Evolutionary conservation across 2,888 invertebrate species (phyloP), one percentile per base, ranked within the genome.

Genomic region (Dascillus cervinus): DNA sequence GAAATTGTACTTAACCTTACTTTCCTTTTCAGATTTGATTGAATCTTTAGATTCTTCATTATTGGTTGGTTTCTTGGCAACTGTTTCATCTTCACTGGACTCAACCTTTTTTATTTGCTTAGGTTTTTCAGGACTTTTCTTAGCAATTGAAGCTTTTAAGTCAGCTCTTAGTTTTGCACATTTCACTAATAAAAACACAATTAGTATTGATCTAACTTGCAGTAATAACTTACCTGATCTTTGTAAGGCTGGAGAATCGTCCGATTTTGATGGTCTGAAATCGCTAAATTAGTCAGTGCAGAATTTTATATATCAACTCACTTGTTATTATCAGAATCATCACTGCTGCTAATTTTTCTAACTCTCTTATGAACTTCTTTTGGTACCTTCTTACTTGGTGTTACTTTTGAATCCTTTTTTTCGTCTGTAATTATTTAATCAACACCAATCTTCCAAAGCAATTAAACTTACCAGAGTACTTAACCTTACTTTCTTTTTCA

Each of bases 31-130:
- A 34, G 54, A 50, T 11, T 41, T 31, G 25, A 34, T 53, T 39
- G 63, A 64, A 1, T 65, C 61, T 3, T 65, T 64, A 20, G 52
- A 50, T 41, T 66, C 62, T 4, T 60, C 62, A 49, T 64, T 65
- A 2, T 57, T 57, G 13, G 51, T 20, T 37, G 12, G 40, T 39
- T 19, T 30, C 40, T 28, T 56, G 58, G 22, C 1, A 32, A 37
- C 60, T 59, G 27, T 32, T 21, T 39, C 29, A 32, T 43, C 30
- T 37, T 38, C 36, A 31, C 44, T 36, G 24, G 33, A 13, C 31
- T 47, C 23, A n/a, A n/a, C n/a, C n/a, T n/a, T n/a, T n/a, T n/a
- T n/a, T n/a, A n/a, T n/a, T n/a, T n/a, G n/a, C n/a, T n/a, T n/a
- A n/a, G n/a, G n/a, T n/a, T n/a, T n/a, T n/a, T n/a, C n/a, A n/a